These are phyloP conservation scores for Acanthochromis polyacanthus DNA, from an alignment of 2,113 vertebrate species.

Conservation along the genomic window DNA sequence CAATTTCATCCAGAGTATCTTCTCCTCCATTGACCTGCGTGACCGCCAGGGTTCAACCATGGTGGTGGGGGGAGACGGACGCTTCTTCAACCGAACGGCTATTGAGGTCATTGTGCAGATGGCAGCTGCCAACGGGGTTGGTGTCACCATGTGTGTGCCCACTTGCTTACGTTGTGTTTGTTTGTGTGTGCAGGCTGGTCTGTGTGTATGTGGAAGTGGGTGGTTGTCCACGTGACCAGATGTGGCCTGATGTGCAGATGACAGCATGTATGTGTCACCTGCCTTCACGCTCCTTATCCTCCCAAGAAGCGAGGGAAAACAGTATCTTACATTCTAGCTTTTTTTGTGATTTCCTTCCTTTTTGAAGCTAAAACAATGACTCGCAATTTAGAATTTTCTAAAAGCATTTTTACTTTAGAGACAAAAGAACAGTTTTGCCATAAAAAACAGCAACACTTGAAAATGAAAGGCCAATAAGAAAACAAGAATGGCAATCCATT, in stretches of 20 bases:
- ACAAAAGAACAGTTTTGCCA: no score
- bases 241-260: slow-evolving; percentile 4
- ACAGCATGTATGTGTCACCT: slow-evolving; percentile 24
- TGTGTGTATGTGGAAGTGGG: not conserved
- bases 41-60: slow-evolving; percentile 95
- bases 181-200: slow-evolving; percentile 18
- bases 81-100: slow-evolving; percentile 93
- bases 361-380: no score
- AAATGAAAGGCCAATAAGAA: no score
- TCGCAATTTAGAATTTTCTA: no score
- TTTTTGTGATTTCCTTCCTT: no score
- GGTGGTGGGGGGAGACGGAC: slow-evolving; percentile 96
- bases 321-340: no score
- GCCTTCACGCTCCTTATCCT: not conserved
- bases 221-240: slow-evolving; percentile 4
- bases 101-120: slow-evolving; percentile 95
- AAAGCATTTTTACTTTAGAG: no score
- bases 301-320: no score
- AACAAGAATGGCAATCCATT: no score
- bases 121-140: slow-evolving; percentile 98
- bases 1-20: slow-evolving; percentile 96
- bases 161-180: slow-evolving; percentile 27
- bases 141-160: slow-evolving; percentile 78
- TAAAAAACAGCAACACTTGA: no score
- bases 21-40: slow-evolving; percentile 95